Evolutionary conservation across 2,797 vertebrate genomes (phyloP), one percentile per base, ranked within the genome.

Genomic region (Syndactyla subalaris): DNA sequence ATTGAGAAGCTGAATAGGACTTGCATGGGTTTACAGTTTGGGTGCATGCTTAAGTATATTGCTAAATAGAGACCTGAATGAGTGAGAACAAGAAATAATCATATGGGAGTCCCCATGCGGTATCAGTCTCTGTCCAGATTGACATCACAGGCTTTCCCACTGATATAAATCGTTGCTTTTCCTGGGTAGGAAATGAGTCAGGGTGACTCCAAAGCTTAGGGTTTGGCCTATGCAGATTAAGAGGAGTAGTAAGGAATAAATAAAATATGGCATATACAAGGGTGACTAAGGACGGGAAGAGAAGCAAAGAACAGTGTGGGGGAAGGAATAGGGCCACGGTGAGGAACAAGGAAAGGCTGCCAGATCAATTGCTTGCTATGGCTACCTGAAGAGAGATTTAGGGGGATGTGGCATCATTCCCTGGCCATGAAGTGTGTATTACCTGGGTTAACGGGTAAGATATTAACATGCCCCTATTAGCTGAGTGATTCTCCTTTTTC

Each of bases 171-270:
- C 1, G 2, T 63, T 76, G 38, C 65, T 95, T 92, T 96, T 94
- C 72, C 61, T 91, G 61, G 49, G 48, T 85, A 94, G 84, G 92
- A 93, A 94, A 85, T 97, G 95, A 96, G 81, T 97, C 94, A 95
- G 95, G 82, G 79, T 94, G 85, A 96, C 79, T 94, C 75, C 2
- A 2, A 77, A 93, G 41, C 30, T 94, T 67, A 76, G 76, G 58
- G 67, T 81, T 84, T 86, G 89, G 95, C 82, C 94, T 92, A 52
- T 96, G 89, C 70, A 92, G 73, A 94, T 96, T 76, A 95, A 77
- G 77, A 71, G 59, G 24, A 92, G 61, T 87, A 85, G 77, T 77
- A 85, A 72, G 68, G 83, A 95, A 95, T 82, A 91, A 92, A 95
- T 95, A 90, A 93, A 93, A 83, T 67, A 61, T 3, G 58, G 52